Evolutionary conservation across 2,797 vertebrate species (phyloP).

Genomic region (Spinus pinus): DNA sequence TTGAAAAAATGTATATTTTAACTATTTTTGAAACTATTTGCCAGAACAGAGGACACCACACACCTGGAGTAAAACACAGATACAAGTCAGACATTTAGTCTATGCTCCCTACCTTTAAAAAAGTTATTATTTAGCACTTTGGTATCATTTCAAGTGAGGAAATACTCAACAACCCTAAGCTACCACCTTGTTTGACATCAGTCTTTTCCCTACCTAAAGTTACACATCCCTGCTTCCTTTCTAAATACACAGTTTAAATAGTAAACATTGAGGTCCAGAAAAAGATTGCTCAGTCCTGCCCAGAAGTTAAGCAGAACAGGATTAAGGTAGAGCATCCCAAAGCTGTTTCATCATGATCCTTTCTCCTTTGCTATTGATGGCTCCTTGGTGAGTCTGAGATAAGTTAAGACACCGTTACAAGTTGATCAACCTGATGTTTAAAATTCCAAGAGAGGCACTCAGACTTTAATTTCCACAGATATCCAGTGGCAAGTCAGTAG

Average conservation of each 20-base stretch:
- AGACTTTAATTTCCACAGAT: neutral
- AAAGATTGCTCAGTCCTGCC: neutral
- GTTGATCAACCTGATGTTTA: neutral
- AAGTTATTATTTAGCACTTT: neutral
- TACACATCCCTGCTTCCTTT: neutral
- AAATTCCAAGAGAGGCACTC: neutral
- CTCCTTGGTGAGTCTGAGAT: neutral
- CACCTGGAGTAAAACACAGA: neutral
- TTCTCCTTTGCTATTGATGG: neutral
- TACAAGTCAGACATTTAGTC: neutral
- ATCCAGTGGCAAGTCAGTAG: slow-evolving; percentile 7
- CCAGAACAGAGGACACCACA: neutral
- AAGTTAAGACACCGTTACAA: neutral
- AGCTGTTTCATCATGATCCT: neutral
- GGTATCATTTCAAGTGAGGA: neutral
- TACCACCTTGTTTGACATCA: neutral
- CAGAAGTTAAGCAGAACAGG: neutral
- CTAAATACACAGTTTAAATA: neutral
- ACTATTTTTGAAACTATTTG: neutral
- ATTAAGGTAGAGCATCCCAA: neutral
- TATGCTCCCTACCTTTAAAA: neutral
- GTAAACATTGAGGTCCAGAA: neutral
- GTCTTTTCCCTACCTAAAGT: neutral
- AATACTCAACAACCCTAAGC: neutral
- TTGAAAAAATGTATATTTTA: neutral